Evolutionary conservation across 1,140 invertebrate species (phyloP).

Genomic region (Thalassaphorura encarpata): DNA sequence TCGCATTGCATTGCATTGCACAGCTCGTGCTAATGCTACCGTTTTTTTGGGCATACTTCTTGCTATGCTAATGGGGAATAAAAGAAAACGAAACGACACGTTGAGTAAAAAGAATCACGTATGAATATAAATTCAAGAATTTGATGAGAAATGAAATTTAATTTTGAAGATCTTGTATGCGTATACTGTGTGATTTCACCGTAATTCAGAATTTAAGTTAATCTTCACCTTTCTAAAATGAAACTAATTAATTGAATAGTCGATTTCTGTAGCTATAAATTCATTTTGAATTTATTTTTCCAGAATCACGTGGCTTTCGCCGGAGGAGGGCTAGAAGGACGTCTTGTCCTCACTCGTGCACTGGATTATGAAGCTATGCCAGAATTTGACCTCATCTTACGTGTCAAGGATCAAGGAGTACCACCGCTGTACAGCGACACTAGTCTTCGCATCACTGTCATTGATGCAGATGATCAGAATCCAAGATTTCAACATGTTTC

Average conservation of each 20-base stretch:
- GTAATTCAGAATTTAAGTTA: too few species aligned
- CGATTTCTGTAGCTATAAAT: neutral
- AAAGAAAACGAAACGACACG: too few species aligned
- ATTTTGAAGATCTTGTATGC: too few species aligned
- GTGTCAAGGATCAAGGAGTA: conserved; percentile 42
- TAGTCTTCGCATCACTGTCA: conserved; percentile 32
- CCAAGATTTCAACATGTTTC: conserved; percentile 29
- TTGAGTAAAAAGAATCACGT: too few species aligned
- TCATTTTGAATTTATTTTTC: conserved; percentile 6
- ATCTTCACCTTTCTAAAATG: too few species aligned
- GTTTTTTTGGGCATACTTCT: too few species aligned
- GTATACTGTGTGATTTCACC: too few species aligned
- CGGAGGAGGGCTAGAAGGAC: conserved; percentile 62
- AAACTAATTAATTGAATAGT: neutral
- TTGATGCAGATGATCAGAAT: conserved; percentile 79
- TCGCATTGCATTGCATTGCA: too few species aligned
- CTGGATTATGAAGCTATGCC: conserved; percentile 73
- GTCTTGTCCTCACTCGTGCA: conserved; percentile 63
- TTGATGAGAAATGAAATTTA: too few species aligned
- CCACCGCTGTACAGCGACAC: conserved; percentile 31
- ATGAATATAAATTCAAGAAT: too few species aligned
- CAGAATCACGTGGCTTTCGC: conserved; percentile 29
- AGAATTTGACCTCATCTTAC: conserved; percentile 66
- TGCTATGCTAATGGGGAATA: too few species aligned
- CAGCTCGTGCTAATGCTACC: too few species aligned